Conservation (phyloP, 2,888 invertebrate genomes). For the Cataglyphis livida region DNA sequence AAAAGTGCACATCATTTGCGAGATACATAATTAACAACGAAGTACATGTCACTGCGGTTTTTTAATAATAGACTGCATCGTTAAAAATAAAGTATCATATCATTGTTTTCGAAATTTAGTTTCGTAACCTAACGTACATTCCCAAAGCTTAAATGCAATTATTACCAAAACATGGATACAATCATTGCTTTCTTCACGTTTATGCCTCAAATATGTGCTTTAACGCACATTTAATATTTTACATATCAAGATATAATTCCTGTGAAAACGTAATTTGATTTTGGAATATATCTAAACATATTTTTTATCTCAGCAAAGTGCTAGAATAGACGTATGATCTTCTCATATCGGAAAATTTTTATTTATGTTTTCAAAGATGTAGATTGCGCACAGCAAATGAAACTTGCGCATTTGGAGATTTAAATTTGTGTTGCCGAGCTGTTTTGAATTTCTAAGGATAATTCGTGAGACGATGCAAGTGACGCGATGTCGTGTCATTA, state of each 20-base stretch:
- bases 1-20: conserved; percentile 15
- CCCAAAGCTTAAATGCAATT: background rate
- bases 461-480: conserved; percentile 50
- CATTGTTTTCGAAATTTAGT: background rate
- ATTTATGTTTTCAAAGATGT: background rate
- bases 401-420: background rate
- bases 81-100: background rate
- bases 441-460: conserved; percentile 48
- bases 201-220: background rate
- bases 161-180: background rate
- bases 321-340: background rate
- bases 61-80: conserved; percentile 4
- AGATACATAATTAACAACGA: background rate
- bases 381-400: background rate
- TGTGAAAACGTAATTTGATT: background rate
- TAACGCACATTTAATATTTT: background rate
- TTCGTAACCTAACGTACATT: background rate
- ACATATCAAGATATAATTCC: background rate
- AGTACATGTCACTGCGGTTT: background rate
- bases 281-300: background rate
- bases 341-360: background rate
- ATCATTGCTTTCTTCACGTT: background rate
- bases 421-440: conserved; percentile 28
- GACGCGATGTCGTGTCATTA: conserved; percentile 48
- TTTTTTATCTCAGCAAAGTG: background rate